These are phyloP conservation scores for Dromas ardeola DNA, from an alignment of 2,113 vertebrate genomes.

Conservation along the genomic window DNA sequence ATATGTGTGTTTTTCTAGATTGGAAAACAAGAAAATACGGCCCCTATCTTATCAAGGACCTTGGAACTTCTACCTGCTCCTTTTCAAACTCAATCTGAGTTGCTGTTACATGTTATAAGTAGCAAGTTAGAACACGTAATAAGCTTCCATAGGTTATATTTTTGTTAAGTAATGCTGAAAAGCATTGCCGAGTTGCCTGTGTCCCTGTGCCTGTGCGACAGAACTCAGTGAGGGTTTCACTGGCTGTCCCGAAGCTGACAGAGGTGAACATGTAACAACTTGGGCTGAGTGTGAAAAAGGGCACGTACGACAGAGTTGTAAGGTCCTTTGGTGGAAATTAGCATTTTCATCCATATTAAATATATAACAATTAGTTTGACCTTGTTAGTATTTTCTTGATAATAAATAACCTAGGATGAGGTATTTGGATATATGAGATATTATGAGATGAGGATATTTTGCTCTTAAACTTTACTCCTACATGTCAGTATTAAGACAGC, in stretches of 20 bases:
- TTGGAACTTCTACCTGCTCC: neutral
- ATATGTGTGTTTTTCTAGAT: neutral
- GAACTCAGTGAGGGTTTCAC: neutral
- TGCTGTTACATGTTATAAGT: neutral
- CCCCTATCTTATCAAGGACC: neutral
- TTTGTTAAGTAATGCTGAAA: neutral
- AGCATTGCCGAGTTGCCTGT: neutral
- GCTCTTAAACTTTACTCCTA: neutral
- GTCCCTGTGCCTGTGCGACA: neutral
- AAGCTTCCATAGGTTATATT: neutral
- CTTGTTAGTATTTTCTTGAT: neutral
- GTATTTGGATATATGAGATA: no score
- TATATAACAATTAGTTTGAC: neutral
- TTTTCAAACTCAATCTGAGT: neutral
- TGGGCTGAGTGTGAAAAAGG: neutral
- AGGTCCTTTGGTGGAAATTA: neutral
- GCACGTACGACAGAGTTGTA: fast-evolving
- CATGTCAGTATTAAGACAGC: neutral
- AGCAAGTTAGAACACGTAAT: neutral
- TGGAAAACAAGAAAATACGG: neutral
- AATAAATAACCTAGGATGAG: neutral
- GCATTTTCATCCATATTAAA: neutral
- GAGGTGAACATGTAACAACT: neutral
- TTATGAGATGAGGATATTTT: no score
- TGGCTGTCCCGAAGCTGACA: neutral